phyloP scores from a whole-genome alignment of 2,113 vertebrate species.

The Phalacrocorax aristotelis region DNA sequence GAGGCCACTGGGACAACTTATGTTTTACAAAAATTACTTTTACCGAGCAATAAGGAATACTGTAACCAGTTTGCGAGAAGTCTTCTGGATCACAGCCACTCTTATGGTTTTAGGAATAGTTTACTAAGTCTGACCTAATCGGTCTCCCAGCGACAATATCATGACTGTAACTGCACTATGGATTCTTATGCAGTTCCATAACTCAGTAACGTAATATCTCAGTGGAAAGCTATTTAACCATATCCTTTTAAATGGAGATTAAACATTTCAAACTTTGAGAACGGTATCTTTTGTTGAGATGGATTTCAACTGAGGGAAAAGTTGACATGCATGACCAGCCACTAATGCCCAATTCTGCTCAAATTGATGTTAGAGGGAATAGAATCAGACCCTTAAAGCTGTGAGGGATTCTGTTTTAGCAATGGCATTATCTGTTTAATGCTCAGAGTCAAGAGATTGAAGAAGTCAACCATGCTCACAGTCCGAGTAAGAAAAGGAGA shows the following conservation, averaged over 20 bases:
- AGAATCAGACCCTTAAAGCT: not conserved
- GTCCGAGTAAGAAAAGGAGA: not conserved
- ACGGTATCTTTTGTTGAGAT: not conserved
- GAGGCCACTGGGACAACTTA: not conserved
- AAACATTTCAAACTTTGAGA: not conserved
- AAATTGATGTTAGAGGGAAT: not conserved
- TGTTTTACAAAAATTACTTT: not conserved
- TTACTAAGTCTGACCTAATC: conserved; percentile 41
- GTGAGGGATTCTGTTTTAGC: not conserved
- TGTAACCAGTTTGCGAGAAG: not conserved
- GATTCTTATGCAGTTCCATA: conserved; percentile 3
- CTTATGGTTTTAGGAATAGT: not conserved
- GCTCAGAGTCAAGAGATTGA: not conserved
- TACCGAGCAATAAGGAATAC: not conserved
- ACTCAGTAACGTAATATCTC: not conserved
- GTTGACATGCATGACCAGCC: not conserved
- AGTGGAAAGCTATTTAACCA: conserved; percentile 28
- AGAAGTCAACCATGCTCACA: not conserved
- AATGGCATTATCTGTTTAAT: not conserved
- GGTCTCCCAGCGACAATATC: not conserved
- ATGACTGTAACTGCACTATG: not conserved
- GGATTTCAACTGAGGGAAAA: not conserved
- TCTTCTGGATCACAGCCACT: not conserved
- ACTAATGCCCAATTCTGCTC: not conserved
- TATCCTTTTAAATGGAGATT: not conserved